These are phyloP conservation scores for Mionectes macconnelli DNA, from an alignment of 2,113 vertebrate genomes.

Conservation along the genomic window DNA sequence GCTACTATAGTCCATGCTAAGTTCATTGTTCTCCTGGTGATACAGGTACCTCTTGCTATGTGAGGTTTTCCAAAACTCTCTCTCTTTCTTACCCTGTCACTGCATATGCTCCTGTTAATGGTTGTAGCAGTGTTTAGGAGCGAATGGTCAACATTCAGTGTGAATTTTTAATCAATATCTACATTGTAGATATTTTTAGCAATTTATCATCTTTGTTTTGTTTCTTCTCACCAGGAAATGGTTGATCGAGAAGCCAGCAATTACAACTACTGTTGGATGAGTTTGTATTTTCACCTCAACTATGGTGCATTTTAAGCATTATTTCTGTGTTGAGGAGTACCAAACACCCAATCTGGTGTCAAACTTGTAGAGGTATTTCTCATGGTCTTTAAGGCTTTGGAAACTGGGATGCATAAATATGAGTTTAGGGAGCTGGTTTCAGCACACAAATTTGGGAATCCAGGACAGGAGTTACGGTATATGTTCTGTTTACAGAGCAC, in stretches of 20 bases:
- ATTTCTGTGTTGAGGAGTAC: not conserved
- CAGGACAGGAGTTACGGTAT: not conserved
- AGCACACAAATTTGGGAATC: not conserved
- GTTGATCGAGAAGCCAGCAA: not conserved
- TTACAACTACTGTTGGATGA: not conserved
- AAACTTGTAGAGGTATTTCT: not conserved
- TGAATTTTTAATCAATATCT: not conserved
- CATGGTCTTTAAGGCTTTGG: not conserved
- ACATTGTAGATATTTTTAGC: not conserved
- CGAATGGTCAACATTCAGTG: accelerated
- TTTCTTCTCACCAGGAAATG: not conserved
- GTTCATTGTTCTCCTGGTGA: not conserved
- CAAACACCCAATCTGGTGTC: not conserved
- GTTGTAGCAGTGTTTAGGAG: not conserved
- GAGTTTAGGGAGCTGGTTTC: not conserved
- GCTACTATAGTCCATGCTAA: accelerated
- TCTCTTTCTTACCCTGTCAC: not conserved
- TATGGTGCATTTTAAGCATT: not conserved
- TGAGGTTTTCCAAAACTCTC: not conserved
- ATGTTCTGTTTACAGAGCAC: not conserved
- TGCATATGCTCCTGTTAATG: accelerated
- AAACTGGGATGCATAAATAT: not conserved
- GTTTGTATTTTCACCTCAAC: not conserved
- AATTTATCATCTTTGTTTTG: not conserved
- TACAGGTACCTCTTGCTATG: accelerated